Base-by-base conservation (phyloP, 2,113 vertebrate species). In the Barbus barbus region DNA sequence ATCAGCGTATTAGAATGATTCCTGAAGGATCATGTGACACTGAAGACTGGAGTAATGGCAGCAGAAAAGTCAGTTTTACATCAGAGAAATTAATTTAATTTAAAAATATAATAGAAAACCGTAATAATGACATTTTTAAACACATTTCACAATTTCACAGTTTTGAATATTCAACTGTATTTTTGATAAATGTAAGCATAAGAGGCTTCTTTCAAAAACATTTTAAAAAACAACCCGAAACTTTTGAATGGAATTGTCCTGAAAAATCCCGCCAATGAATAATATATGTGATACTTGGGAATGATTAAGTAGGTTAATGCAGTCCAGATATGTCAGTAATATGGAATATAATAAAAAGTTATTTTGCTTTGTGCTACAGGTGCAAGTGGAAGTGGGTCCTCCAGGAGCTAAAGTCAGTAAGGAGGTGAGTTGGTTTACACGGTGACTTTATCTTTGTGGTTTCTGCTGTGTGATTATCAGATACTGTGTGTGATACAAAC, bases 331-430 rank as follows among this genome's bases (percentile, higher is more conserved):
- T 36, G 31, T 14, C 41, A 24, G 11, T 16, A n/a, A n/a, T n/a
- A 48, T 73, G n/a, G 4, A 73, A 53, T 38, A 38, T 16, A 73
- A 13, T 81, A 28, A 3, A 78, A 18, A 4, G 0, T 24, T 3
- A 22, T 85, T 74, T 56, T 65, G 26, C 22, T 91, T 63, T 89
- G 78, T 41, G 26, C 89, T 87, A 6, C 90, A 95, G 94, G 93
- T 94, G 18, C 89, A 93, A 83, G 91, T 88, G 13, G 91, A 93
- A 56, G 88, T 91, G 89, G 84, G 86, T 36, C 60, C 90, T 7
- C 11, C 87, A 22, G 82, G 67, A 85, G 77, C 84, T 20, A 87
- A 77, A 83, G 71, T 83, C 81, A 82, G 83, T 83, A 89, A 89
- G 84, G 44, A 89, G 91, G 94, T 94, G 89, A 90, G 87, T n/a